Evolutionary conservation across 2,113 vertebrate genomes (phyloP), one percentile per base, ranked within the genome.

Genomic region (Psephotus haematonotus): DNA sequence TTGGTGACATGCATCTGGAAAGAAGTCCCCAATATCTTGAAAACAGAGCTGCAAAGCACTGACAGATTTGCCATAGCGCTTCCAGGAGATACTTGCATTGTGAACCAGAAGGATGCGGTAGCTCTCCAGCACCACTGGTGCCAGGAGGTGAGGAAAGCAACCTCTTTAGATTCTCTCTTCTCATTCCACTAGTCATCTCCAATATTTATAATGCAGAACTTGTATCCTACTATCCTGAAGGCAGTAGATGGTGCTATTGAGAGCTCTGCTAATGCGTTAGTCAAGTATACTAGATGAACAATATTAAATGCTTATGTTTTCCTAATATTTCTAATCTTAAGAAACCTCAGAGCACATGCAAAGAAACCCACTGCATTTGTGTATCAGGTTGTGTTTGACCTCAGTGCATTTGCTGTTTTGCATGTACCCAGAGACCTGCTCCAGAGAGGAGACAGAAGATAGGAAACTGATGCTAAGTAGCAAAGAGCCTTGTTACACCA

Each of bases 201-300:
- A 27, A 52, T 75, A 7, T 50, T 50, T 52, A 12, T 4, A 69
- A 41, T 3, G 3, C 31, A 80, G 63, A 43, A 31, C 25, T 69
- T 46, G 8, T 84, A 71, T 67, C n/a, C 25, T 94, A 52, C 63
- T 85, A 10, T 43, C 50, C 41, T 2, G 6, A 74, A 43, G 46
- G 44, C 94, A 91, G 90, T 57, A 97, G 94, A 82, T 82, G 85
- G 94, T 94, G 90, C 93, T 96, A 88, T 87, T 92, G 92, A 93
- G 57, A 94, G 27, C 25, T 16, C n/a, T 50, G 46, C 29, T 86
- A 74, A 77, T 29, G 29, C 8, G 12, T 35, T 80, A 71, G 39
- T 88, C 46, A n/a, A 52, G 11, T 17, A 22, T 37, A 47, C 13
- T 71, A 29, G 35, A 46, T 27, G 20, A 88, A 18, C 35, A 74